phyloP scores from a whole-genome alignment of 2,888 invertebrate genomes.

The Hartigia nigra region DNA sequence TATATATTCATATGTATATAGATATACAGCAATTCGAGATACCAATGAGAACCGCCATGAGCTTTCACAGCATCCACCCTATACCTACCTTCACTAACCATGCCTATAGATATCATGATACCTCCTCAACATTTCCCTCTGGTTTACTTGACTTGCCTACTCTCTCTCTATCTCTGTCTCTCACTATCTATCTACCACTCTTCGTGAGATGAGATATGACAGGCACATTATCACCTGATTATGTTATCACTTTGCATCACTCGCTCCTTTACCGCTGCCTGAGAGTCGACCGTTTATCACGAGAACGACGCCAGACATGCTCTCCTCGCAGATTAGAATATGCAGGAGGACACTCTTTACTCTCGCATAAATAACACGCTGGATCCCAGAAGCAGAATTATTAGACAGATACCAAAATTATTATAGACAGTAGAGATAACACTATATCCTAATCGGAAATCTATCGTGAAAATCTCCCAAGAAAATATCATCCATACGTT shows the following conservation, averaged over 20 bases:
- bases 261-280: slow-evolving; percentile 51
- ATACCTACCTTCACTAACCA: slow-evolving; percentile 12
- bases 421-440: background rate
- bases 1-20: slow-evolving; percentile 21
- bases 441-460: background rate
- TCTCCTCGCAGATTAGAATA: slow-evolving; percentile 7
- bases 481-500: background rate
- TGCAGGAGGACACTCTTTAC: slow-evolving; percentile 13
- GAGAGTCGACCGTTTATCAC: slow-evolving; percentile 54
- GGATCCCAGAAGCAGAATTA: background rate
- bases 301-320: background rate
- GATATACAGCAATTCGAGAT: slow-evolving; percentile 26
- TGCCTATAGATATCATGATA: slow-evolving; percentile 2
- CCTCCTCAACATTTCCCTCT: slow-evolving; percentile 7
- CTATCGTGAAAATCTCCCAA: background rate
- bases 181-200: slow-evolving; percentile 2
- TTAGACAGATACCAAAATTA: slow-evolving; percentile 16
- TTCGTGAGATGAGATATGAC: slow-evolving; percentile 50
- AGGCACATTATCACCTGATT: slow-evolving; percentile 61
- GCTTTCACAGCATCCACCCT: background rate
- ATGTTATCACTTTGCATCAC: slow-evolving; percentile 62
- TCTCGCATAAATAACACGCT: background rate
- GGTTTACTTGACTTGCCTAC: slow-evolving; percentile 12
- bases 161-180: slow-evolving; percentile 24
- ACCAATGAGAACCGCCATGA: slow-evolving; percentile 35